phyloP scores from a whole-genome alignment of 2,113 vertebrate species.

The Sinocyclocheilus rhinocerous region DNA sequence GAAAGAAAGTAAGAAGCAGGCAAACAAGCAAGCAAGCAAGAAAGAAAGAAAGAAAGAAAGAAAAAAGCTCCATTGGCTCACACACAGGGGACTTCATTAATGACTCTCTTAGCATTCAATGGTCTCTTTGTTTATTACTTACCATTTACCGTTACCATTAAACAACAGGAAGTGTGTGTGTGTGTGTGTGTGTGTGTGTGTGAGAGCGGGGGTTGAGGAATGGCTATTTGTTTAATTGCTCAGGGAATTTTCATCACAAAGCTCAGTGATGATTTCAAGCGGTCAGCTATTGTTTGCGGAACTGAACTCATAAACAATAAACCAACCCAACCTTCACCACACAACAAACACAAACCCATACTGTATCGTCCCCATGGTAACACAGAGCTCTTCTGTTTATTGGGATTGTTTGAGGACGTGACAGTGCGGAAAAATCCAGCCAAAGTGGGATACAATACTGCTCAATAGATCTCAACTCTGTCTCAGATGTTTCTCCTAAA shows the following conservation, averaged over 20 bases:
- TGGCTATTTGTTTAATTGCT: conserved; percentile 32
- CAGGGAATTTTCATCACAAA: conserved; percentile 28
- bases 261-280: neutral
- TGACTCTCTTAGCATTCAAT: conserved; percentile 33
- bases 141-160: conserved; percentile 39
- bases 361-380: neutral
- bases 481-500: neutral
- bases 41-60: too few species aligned
- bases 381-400: neutral
- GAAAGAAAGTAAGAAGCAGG: too few species aligned
- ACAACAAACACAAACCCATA: neutral
- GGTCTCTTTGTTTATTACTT: conserved; percentile 13
- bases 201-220: too few species aligned
- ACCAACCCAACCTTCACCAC: neutral
- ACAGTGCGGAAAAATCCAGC: neutral
- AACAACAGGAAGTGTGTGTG: conserved; percentile 26
- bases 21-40: too few species aligned
- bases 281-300: conserved; percentile 22
- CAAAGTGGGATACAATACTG: too few species aligned
- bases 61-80: neutral
- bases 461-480: neutral
- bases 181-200: too few species aligned
- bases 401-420: neutral
- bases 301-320: conserved; percentile 3
- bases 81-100: conserved; percentile 23